Evolutionary conservation across 2,797 vertebrate species (phyloP).

Genomic region (Mormyrus hasselquistii): DNA sequence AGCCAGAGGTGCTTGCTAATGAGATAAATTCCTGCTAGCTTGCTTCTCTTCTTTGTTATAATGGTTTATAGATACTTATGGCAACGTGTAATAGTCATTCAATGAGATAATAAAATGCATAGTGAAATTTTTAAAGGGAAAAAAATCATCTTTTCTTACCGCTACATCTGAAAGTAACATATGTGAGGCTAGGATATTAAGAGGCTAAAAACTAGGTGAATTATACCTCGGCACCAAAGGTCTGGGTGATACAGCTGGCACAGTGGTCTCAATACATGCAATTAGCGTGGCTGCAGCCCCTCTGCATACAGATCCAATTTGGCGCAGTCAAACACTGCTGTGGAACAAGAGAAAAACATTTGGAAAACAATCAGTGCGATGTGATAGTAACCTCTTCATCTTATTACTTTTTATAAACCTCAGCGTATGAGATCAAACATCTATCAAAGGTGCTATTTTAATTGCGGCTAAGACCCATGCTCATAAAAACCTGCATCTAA

Average conservation of each 20-base stretch:
- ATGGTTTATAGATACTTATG: neutral
- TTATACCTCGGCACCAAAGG: slow-evolving; percentile 27
- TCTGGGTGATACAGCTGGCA: slow-evolving; percentile 30
- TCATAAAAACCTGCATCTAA: neutral
- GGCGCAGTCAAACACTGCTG: slow-evolving; percentile 15
- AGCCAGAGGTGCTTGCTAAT: neutral
- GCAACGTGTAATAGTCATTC: neutral
- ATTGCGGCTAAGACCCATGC: neutral
- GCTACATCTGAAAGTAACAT: neutral
- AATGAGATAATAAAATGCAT: neutral
- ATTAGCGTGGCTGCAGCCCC: slow-evolving; percentile 33
- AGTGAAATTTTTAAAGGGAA: neutral
- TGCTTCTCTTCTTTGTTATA: neutral
- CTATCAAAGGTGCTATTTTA: neutral
- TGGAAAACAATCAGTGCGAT: slow-evolving; percentile 25
- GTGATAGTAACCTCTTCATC: slow-evolving; percentile 19
- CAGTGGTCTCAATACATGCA: slow-evolving; percentile 32
- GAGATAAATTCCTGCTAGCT: neutral
- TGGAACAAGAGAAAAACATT: slow-evolving; percentile 4
- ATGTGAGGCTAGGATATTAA: neutral
- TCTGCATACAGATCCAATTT: slow-evolving; percentile 28
- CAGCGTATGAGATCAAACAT: neutral
- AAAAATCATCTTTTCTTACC: neutral
- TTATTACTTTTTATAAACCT: slow-evolving; percentile 1
- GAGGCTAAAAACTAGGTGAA: slow-evolving; percentile 15